These are phyloP conservation scores for Hydrolagus colliei DNA, from an alignment of 2,797 vertebrate species.

Conservation along the genomic window DNA sequence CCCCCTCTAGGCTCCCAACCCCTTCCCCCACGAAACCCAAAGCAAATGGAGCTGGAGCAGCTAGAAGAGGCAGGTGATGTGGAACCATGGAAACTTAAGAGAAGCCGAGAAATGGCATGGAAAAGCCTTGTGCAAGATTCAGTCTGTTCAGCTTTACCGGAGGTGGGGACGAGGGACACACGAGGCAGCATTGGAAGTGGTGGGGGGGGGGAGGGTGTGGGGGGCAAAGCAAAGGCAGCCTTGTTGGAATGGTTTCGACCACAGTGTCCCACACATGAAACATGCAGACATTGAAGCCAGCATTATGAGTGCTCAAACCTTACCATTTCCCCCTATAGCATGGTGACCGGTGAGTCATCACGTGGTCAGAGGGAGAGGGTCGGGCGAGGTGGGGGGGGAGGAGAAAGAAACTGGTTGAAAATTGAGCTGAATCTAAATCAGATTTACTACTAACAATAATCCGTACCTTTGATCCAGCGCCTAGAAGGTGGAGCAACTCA, in stretches of 20 bases:
- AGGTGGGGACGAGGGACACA: conserved; percentile 41
- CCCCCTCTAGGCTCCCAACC: too few relatives aligned
- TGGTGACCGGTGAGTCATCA: conserved; percentile 64
- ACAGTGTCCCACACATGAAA: conserved; percentile 50
- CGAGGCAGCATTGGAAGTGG: conserved; percentile 59
- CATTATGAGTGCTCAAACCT: conserved; percentile 56
- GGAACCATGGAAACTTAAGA: too few relatives aligned
- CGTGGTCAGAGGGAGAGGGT: conserved; percentile 63
- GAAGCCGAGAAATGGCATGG: neutral
- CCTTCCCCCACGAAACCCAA: too few relatives aligned
- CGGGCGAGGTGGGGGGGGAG: neutral
- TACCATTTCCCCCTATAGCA: conserved; percentile 72
- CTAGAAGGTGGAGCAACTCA: too few relatives aligned
- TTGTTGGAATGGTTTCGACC: conserved; percentile 56
- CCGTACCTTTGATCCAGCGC: too few relatives aligned
- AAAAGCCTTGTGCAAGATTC: neutral
- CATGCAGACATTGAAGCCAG: conserved; percentile 64
- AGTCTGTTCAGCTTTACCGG: too few relatives aligned
- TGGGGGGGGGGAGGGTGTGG: conserved; percentile 52
- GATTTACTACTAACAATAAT: too few relatives aligned
- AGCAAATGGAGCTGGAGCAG: too few relatives aligned
- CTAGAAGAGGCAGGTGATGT: too few relatives aligned
- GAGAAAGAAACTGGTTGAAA: conserved; percentile 66
- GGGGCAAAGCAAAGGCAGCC: conserved; percentile 36
- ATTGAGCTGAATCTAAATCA: conserved; percentile 30